These are phyloP conservation scores for Aplodontia rufa DNA, from an alignment of 2,113 vertebrate species.

Conservation along the genomic window DNA sequence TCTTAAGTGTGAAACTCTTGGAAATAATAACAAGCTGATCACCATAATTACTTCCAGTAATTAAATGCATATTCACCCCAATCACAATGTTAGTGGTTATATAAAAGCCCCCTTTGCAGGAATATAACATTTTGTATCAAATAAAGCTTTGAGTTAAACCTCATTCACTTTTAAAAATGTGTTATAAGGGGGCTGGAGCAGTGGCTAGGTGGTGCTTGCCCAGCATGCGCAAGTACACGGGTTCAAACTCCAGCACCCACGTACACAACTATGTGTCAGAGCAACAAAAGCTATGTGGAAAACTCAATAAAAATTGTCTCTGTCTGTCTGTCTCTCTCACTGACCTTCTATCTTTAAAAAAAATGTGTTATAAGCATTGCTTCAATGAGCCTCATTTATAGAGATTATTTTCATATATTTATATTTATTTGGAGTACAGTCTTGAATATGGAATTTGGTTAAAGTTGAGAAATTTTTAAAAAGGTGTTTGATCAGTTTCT, in stretches of 20 bases:
- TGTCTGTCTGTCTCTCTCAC: too few relatives aligned
- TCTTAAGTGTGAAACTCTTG: not conserved
- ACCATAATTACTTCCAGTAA: not conserved
- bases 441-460: conserved; percentile 18
- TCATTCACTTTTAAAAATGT: not conserved
- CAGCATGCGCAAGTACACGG: too few relatives aligned
- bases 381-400: not conserved
- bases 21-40: not conserved
- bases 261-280: too few relatives aligned
- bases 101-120: not conserved
- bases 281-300: too few relatives aligned
- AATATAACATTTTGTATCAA: not conserved
- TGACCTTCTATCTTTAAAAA: too few relatives aligned
- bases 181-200: too few relatives aligned
- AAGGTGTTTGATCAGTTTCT: not conserved
- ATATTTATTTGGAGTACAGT: not conserved
- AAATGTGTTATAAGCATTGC: not conserved
- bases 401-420: not conserved
- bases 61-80: not conserved
- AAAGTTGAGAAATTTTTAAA: not conserved
- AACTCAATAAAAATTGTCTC: too few relatives aligned
- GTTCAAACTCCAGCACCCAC: too few relatives aligned
- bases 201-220: too few relatives aligned
- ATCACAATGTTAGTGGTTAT: not conserved
- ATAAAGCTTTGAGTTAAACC: not conserved